Percentiles rank a stretch among this genome's conserved stretches.
phyloP scores from a whole-genome alignment of 2,113 vertebrate genomes.

The Taxidea taxus region DNA sequence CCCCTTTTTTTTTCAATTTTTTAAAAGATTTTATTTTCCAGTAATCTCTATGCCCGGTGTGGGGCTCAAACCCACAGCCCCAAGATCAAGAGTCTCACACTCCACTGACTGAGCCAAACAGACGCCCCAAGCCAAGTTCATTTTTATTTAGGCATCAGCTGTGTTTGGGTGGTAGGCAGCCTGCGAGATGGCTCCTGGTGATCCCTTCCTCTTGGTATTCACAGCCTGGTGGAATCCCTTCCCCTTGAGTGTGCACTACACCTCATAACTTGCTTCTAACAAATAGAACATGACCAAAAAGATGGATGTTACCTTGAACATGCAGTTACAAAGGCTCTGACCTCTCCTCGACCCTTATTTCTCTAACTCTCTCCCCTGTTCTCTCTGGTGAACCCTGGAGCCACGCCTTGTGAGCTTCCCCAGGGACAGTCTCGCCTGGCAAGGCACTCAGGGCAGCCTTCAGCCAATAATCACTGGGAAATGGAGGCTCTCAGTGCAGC shows the following conservation, averaged over 20 bases:
- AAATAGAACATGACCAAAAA: neutral
- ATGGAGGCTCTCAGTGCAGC: neutral
- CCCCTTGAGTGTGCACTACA: neutral
- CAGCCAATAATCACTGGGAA: neutral
- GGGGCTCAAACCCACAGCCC: neutral
- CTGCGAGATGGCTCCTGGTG: neutral
- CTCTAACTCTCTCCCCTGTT: neutral
- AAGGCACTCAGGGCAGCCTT: neutral
- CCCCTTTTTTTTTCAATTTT: neutral
- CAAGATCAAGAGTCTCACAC: neutral
- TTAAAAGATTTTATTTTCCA: neutral
- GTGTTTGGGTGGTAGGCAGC: neutral
- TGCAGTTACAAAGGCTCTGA: neutral
- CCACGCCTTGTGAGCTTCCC: neutral
- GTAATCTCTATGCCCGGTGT: neutral
- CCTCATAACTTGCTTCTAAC: neutral
- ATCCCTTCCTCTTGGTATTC: neutral
- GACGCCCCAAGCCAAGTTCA: neutral
- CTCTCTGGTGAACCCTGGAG: neutral
- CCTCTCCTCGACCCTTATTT: neutral
- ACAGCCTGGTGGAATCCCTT: neutral
- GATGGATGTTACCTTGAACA: neutral
- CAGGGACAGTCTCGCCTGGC: neutral
- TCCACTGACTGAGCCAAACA: neutral
- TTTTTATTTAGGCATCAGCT: neutral